Evolutionary conservation across 2,113 vertebrate genomes (phyloP).

Genomic region (Vireo altiloquus): DNA sequence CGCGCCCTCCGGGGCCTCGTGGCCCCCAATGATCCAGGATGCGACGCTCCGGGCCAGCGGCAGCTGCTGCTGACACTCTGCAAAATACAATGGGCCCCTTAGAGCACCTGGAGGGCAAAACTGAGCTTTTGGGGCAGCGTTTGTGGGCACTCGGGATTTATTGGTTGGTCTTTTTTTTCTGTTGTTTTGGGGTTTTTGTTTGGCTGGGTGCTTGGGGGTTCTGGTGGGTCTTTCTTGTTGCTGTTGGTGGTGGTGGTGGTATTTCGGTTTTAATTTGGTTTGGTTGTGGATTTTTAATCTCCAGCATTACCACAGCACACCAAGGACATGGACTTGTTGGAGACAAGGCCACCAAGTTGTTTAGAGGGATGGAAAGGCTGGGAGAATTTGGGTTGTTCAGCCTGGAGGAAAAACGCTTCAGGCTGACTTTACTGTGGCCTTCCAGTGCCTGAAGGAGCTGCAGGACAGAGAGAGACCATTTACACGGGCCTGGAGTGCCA

Average conservation of each 20-base stretch:
- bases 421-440: not conserved
- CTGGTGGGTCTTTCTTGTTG: not conserved
- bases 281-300: not conserved
- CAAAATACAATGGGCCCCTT: not conserved
- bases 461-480: not conserved
- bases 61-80: not conserved
- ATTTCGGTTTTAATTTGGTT: not conserved
- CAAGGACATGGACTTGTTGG: not conserved
- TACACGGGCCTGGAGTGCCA: not conserved
- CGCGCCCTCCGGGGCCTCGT: not conserved
- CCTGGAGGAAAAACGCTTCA: not conserved
- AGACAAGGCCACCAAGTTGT: accelerated
- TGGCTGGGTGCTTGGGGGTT: not conserved
- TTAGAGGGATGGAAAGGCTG: not conserved
- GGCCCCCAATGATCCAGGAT: not conserved
- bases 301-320: not conserved
- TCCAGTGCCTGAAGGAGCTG: not conserved
- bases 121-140: not conserved
- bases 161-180: not conserved
- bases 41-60: not conserved
- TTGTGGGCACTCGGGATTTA: too few relatives aligned
- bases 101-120: not conserved
- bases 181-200: not conserved
- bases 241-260: not conserved
- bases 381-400: not conserved